phyloP scores from a whole-genome alignment of 23 tunicate genomes.

The Botrylloides violaceus region DNA sequence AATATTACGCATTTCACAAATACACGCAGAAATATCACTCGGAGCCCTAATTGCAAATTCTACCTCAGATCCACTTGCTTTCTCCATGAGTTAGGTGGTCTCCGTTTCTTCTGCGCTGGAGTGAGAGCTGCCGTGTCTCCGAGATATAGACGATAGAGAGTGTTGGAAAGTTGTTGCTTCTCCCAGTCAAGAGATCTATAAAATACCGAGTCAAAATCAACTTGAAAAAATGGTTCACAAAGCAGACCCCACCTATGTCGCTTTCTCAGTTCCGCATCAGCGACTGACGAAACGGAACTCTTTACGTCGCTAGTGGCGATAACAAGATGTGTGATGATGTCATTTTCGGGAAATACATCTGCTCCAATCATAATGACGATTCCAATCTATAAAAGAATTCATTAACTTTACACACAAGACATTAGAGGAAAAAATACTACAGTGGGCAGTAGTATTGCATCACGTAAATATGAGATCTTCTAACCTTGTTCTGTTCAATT shows the following conservation, averaged over 20 bases:
- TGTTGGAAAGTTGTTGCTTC: conserved; percentile 11
- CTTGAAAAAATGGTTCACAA: background rate
- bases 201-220: background rate
- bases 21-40: too few relatives aligned
- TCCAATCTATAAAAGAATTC: conserved; percentile 35
- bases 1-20: too few relatives aligned
- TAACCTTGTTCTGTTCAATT: conserved; percentile 45
- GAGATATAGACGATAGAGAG: conserved; percentile 54
- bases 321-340: conserved; percentile 47
- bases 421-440: too few relatives aligned
- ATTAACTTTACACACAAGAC: too few relatives aligned
- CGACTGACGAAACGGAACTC: conserved; percentile 43
- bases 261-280: conserved; percentile 63
- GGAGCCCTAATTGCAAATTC: too few relatives aligned
- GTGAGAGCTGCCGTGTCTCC: conserved; percentile 30
- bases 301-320: conserved; percentile 73
- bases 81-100: conserved; percentile 23
- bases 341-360: conserved; percentile 26
- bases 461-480: background rate
- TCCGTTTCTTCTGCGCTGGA: conserved; percentile 27
- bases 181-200: conserved; percentile 57
- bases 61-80: conserved; percentile 67
- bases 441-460: too few relatives aligned
- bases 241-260: conserved; percentile 20
- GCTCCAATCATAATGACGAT: conserved; percentile 47